Evolutionary conservation across 2,113 vertebrate genomes (phyloP).

Genomic region (Chloropsis cyanopogon): DNA sequence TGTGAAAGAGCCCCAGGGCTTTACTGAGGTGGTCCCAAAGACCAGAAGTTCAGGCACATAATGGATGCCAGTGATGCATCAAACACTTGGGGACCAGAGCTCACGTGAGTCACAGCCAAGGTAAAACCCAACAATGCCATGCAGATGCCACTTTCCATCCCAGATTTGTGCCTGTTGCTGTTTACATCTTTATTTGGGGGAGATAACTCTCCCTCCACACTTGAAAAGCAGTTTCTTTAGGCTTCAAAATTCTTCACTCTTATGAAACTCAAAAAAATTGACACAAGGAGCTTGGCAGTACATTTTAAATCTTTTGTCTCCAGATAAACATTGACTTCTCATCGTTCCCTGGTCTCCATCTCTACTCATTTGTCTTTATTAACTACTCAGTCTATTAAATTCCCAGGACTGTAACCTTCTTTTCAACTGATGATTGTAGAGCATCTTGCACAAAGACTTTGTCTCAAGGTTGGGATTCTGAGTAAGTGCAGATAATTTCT

Average conservation of each 20-base stretch:
- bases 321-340: not conserved
- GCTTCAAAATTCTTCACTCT: not conserved
- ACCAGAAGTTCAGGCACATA: not conserved
- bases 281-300: not conserved
- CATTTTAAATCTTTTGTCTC: not conserved
- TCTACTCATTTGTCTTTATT: not conserved
- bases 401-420: not conserved
- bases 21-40: not conserved
- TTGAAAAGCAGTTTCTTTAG: not conserved
- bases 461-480: not conserved
- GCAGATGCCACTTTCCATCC: not conserved
- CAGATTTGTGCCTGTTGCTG: not conserved
- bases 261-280: not conserved
- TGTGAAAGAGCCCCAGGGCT: not conserved
- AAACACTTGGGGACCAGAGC: not conserved
- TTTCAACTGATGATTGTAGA: not conserved
- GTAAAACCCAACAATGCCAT: not conserved
- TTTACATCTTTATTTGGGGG: not conserved
- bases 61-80: accelerated
- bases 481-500: not conserved
- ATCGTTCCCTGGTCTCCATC: not conserved
- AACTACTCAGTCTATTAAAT: not conserved
- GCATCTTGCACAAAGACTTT: not conserved
- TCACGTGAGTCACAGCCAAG: not conserved
- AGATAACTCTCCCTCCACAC: not conserved